phyloP scores from a whole-genome alignment of 2,888 invertebrate genomes.

The Meghimatium bilineatum region DNA sequence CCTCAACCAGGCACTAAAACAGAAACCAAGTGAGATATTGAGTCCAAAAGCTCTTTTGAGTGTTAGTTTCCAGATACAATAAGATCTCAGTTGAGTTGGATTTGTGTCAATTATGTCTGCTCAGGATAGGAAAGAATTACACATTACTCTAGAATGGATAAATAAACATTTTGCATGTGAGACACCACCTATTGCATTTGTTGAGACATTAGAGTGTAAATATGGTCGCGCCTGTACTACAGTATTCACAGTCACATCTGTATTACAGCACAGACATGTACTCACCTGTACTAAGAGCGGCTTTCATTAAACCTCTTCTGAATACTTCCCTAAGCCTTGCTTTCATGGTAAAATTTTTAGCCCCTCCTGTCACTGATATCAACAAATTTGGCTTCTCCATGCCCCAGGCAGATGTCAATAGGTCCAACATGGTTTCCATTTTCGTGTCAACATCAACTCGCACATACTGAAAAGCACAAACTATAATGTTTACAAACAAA shows the following conservation, averaged over 20 bases:
- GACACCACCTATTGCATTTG: too few relatives aligned
- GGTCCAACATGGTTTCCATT: slow-evolving; percentile 65
- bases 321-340: slow-evolving; percentile 75
- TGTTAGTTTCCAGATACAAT: too few relatives aligned
- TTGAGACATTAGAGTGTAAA: too few relatives aligned
- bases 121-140: too few relatives aligned
- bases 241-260: not conserved
- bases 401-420: slow-evolving; percentile 74
- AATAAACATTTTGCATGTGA: too few relatives aligned
- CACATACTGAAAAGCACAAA: slow-evolving; percentile 67
- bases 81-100: too few relatives aligned
- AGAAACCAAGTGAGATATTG: too few relatives aligned
- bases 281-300: slow-evolving; percentile 75
- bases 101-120: too few relatives aligned
- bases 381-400: slow-evolving; percentile 76
- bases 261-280: not conserved
- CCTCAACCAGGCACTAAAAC: too few relatives aligned
- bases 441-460: slow-evolving; percentile 71
- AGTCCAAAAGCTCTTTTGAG: too few relatives aligned
- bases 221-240: not conserved
- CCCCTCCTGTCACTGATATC: slow-evolving; percentile 78
- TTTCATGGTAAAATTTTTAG: slow-evolving; percentile 76
- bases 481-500: too few relatives aligned
- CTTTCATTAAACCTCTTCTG: slow-evolving; percentile 76
- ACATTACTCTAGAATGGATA: too few relatives aligned